phyloP scores from a whole-genome alignment of 2,797 vertebrate genomes.

The Argya squamiceps region DNA sequence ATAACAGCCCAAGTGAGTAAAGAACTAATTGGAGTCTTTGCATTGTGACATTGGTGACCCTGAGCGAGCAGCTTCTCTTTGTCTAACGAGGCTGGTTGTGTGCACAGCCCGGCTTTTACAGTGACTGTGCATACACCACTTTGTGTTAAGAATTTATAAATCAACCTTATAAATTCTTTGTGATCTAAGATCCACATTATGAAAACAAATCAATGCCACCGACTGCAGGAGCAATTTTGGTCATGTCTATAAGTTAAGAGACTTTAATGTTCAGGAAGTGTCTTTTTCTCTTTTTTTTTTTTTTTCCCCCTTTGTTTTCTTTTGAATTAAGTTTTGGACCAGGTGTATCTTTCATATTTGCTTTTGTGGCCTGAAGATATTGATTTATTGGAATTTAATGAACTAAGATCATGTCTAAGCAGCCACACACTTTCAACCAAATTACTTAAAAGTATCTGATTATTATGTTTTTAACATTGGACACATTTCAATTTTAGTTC shows the following conservation, averaged over 20 bases:
- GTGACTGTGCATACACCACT: conserved; percentile 6
- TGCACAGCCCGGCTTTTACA: neutral
- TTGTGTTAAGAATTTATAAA: conserved; percentile 17
- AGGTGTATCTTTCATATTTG: neutral
- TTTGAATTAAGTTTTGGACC: neutral
- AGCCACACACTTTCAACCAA: neutral
- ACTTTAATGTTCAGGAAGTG: neutral
- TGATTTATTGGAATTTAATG: neutral
- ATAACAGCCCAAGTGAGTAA: neutral
- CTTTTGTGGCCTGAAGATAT: neutral
- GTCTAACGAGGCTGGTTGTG: conserved; percentile 1
- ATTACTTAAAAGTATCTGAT: neutral
- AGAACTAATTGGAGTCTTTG: conserved; percentile 35
- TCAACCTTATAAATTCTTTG: neutral
- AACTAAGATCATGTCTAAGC: neutral
- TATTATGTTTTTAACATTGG: neutral
- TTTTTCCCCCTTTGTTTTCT: neutral
- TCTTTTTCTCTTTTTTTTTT: neutral
- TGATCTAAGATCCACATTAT: neutral
- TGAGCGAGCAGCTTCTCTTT: neutral
- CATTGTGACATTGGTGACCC: conserved; percentile 22
- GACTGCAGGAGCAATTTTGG: neutral
- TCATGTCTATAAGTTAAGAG: neutral
- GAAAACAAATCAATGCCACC: conserved; percentile 8
- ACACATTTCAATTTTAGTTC: neutral